Conservation (phyloP, 2,888 invertebrate species). For the Dexiosoma caninum region DNA sequence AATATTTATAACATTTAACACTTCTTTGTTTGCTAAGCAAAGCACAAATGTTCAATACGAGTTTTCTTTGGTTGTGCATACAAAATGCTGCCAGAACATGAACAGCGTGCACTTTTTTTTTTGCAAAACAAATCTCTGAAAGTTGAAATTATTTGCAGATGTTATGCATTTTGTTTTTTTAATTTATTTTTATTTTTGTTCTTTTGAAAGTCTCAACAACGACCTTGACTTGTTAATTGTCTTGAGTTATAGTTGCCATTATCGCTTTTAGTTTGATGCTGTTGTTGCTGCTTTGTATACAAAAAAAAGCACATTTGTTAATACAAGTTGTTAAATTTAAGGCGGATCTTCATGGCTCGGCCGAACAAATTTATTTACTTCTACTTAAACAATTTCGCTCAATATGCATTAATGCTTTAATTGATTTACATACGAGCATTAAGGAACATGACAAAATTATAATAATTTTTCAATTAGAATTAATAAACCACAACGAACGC, state of each 20-base stretch:
- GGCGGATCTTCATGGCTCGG: slow-evolving; percentile 57
- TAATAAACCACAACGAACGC: neutral
- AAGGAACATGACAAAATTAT: slow-evolving; percentile 48
- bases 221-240: slow-evolving; percentile 75
- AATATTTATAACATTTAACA: slow-evolving; percentile 56
- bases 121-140: slow-evolving; percentile 6
- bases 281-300: slow-evolving; percentile 6
- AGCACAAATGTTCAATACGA: slow-evolving; percentile 9
- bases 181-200: too few relatives aligned
- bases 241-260: slow-evolving; percentile 34
- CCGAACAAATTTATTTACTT: slow-evolving; percentile 26
- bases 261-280: neutral
- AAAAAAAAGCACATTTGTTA: too few relatives aligned
- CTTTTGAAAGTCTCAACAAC: slow-evolving; percentile 61
- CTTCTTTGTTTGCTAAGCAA: slow-evolving; percentile 14
- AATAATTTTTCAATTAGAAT: slow-evolving; percentile 48
- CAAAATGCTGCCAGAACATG: too few relatives aligned
- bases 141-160: slow-evolving; percentile 45
- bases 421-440: slow-evolving; percentile 63
- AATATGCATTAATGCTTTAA: slow-evolving; percentile 31
- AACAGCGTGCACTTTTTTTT: too few relatives aligned
- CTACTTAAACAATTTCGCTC: neutral
- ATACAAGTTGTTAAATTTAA: slow-evolving; percentile 55
- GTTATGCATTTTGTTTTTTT: slow-evolving; percentile 38
- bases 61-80: too few relatives aligned